Conservation (phyloP, 2,888 invertebrate genomes). For the Pandemis heparana region DNA sequence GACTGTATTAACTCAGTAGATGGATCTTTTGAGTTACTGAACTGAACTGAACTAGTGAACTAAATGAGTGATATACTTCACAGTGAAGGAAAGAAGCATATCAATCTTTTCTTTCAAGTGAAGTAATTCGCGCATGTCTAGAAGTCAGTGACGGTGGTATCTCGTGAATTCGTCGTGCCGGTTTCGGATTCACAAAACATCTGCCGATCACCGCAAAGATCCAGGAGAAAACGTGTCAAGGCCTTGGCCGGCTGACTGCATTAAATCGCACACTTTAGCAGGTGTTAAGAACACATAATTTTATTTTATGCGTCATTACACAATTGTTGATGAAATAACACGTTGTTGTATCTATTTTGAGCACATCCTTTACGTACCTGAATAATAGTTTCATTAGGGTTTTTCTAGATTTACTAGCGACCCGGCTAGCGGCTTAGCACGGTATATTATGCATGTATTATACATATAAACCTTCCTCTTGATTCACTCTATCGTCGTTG, state of each 20-base stretch:
- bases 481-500: too few species aligned
- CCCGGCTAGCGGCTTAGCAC: too few species aligned
- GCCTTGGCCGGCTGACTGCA: conserved; percentile 49
- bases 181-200: conserved; percentile 16
- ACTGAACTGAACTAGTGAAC: too few species aligned
- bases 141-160: not conserved
- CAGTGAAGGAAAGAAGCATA: too few species aligned
- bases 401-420: not conserved
- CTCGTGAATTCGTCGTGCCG: conserved; percentile 11
- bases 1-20: too few species aligned
- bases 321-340: conserved; percentile 44
- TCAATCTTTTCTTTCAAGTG: too few species aligned
- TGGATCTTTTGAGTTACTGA: too few species aligned
- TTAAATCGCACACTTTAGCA: conserved; percentile 52
- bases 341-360: conserved; percentile 41
- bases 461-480: too few species aligned
- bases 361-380: conserved; percentile 45
- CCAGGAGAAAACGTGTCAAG: conserved; percentile 62
- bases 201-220: conserved; percentile 42
- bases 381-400: not conserved
- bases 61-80: too few species aligned
- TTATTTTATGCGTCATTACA: conserved; percentile 52
- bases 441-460: too few species aligned
- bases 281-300: conserved; percentile 53
- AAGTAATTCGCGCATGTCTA: too few species aligned